A percentile compares a stretch with the other conserved stretches of the same genome.
phyloP scores from a whole-genome alignment of 2,797 vertebrate genomes.

The Hoplostethus mediterraneus region DNA sequence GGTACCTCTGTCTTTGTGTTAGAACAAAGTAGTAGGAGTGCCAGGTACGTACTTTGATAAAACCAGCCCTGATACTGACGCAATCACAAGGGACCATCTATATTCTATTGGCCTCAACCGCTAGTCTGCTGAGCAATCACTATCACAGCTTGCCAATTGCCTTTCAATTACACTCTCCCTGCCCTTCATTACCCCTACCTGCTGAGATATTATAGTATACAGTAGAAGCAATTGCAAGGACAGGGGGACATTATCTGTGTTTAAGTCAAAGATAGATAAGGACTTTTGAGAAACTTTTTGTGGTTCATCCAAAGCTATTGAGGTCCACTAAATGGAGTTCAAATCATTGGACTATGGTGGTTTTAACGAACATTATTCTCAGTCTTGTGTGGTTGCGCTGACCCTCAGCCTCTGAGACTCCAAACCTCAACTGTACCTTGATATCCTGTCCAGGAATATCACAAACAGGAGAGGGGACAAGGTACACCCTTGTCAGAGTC shows the following conservation, averaged over 20 bases:
- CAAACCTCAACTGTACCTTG: too few relatives aligned
- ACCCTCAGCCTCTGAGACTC: too few relatives aligned
- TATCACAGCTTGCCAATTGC: not conserved
- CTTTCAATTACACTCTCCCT: not conserved
- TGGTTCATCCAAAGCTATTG: not conserved
- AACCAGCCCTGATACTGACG: not conserved
- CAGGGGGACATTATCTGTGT: constrained; percentile 5
- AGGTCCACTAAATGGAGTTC: not conserved
- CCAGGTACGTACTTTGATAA: not conserved
- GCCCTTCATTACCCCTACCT: not conserved
- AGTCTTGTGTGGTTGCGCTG: too few relatives aligned
- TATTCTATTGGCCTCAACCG: not conserved
- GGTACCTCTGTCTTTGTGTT: not conserved
- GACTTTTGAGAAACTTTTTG: not conserved
- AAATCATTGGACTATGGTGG: not conserved
- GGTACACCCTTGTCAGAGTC: too few relatives aligned
- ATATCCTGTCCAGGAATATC: too few relatives aligned
- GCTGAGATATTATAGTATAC: not conserved
- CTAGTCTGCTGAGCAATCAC: not conserved
- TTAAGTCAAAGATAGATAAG: not conserved
- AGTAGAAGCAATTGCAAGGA: not conserved
- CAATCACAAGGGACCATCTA: not conserved
- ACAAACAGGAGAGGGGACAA: too few relatives aligned
- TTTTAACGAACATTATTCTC: not conserved
- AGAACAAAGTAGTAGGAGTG: too few relatives aligned